Conservation (phyloP, 2,888 invertebrate species). For the Nomada ruficornis region DNA sequence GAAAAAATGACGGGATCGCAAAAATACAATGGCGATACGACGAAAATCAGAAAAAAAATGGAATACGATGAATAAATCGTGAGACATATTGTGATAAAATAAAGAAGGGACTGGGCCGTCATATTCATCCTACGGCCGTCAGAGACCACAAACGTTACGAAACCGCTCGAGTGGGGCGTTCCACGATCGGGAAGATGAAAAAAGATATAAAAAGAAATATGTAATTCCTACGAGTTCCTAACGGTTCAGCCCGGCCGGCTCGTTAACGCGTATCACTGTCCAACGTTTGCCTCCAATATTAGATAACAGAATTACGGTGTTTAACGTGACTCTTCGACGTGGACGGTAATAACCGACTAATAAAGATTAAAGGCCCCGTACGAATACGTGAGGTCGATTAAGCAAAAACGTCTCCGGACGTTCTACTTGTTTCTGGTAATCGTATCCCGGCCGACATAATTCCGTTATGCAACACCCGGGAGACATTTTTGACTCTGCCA, state of each 20-base stretch:
- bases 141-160: not conserved
- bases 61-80: no score
- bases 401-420: constrained; percentile 47
- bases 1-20: no score
- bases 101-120: no score
- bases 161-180: not conserved
- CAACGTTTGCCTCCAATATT: constrained; percentile 17
- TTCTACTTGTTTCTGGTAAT: constrained; percentile 57
- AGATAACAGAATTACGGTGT: constrained; percentile 40
- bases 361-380: constrained; percentile 29
- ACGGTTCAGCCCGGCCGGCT: constrained; percentile 30
- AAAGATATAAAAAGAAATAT: constrained; percentile 2
- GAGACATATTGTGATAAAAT: no score
- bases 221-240: constrained; percentile 1
- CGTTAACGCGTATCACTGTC: constrained; percentile 38
- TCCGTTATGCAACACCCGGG: constrained; percentile 67
- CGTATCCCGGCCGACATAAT: constrained; percentile 48
- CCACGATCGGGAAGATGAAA: not conserved
- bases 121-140: not conserved
- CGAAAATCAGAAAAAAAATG: no score
- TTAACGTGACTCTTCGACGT: constrained; percentile 3
- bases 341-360: constrained; percentile 38
- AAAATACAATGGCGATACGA: no score
- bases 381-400: constrained; percentile 21
- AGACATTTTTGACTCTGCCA: constrained; percentile 43